Conservation (phyloP, 2,888 invertebrate species). For the Drosophila yooni region DNA sequence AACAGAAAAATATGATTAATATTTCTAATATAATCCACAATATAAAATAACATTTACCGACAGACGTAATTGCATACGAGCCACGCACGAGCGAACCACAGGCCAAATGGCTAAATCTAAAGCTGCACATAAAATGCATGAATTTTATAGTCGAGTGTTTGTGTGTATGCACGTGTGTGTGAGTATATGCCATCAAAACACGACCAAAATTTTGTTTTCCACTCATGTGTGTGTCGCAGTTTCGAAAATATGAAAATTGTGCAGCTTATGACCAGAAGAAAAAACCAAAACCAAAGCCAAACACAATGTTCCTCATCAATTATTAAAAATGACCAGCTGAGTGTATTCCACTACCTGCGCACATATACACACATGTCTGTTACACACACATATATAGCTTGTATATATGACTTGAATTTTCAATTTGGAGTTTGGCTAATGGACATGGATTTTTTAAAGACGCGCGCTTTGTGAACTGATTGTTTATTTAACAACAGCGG, state of each 20-base stretch:
- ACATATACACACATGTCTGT: neutral
- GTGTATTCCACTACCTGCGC: constrained; percentile 24
- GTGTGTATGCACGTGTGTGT: constrained; percentile 4
- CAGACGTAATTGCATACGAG: no score
- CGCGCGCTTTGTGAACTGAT: constrained; percentile 46
- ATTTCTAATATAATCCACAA: neutral
- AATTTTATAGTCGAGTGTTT: neutral
- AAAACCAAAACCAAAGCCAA: constrained; percentile 3
- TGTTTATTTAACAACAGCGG: constrained; percentile 67
- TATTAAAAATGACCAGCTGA: constrained; percentile 57
- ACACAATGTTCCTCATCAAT: constrained; percentile 52
- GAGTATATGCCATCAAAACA: constrained; percentile 32
- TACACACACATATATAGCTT: neutral
- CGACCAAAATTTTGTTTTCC: constrained; percentile 10
- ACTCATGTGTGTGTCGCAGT: neutral
- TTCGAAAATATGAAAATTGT: constrained; percentile 32
- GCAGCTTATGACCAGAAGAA: constrained; percentile 15
- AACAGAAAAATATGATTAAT: neutral
- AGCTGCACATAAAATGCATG: constrained; percentile 8
- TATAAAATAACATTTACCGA: neutral
- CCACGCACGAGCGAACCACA: neutral
- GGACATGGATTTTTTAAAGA: constrained; percentile 37
- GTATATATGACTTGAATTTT: constrained; percentile 32
- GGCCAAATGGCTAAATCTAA: neutral
- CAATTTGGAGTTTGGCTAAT: constrained; percentile 68